Conservation (phyloP, 2,113 vertebrate genomes). For the Uria aalge region DNA sequence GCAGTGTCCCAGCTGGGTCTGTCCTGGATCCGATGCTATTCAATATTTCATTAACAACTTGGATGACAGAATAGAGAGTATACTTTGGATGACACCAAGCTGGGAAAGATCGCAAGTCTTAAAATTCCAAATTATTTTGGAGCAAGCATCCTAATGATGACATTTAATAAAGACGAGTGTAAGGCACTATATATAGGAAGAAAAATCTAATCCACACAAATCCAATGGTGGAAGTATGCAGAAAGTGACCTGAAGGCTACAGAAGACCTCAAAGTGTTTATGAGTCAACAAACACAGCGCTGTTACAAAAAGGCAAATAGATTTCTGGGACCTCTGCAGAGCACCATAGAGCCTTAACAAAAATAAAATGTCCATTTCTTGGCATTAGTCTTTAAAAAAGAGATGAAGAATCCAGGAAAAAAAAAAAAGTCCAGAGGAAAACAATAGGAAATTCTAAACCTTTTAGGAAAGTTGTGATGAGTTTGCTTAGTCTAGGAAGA, state of each 20-base stretch:
- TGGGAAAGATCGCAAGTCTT: neutral
- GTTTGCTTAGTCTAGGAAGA: neutral
- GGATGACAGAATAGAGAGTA: conserved; percentile 34
- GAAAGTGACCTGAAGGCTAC: neutral
- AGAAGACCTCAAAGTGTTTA: neutral
- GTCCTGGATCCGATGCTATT: neutral
- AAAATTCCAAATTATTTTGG: conserved; percentile 36
- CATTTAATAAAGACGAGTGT: conserved; percentile 20
- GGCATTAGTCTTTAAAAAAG: neutral
- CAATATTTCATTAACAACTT: conserved; percentile 59
- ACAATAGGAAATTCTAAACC: neutral
- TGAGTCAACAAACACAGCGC: neutral
- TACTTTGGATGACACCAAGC: conserved; percentile 43
- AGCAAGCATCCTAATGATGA: conserved; percentile 6
- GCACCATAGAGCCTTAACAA: neutral
- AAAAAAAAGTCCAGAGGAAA: neutral
- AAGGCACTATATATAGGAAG: neutral
- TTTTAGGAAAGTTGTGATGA: neutral
- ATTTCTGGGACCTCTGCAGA: neutral
- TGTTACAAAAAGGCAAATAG: neutral
- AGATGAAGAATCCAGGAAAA: neutral
- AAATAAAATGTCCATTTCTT: neutral
- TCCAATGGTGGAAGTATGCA: neutral
- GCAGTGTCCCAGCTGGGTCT: conserved; percentile 15
- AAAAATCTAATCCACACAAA: neutral